Evolutionary conservation across 2,888 invertebrate genomes (phyloP).

Genomic region (Cryptocephalus primarius): DNA sequence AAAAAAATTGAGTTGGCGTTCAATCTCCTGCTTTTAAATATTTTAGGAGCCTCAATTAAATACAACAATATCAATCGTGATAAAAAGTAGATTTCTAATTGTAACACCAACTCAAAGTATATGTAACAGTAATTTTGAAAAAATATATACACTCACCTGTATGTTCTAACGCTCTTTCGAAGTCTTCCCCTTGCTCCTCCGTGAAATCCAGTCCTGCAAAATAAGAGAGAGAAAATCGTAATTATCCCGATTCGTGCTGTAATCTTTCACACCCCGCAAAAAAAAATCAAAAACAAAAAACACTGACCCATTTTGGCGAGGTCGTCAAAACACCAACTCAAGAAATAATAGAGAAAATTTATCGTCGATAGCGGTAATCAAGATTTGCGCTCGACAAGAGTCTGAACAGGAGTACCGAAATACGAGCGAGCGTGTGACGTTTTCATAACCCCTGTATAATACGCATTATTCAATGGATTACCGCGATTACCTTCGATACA

Average conservation of each 20-base stretch:
- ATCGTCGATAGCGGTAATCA: no score
- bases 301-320: conserved; percentile 21
- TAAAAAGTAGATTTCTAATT: no score
- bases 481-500: conserved; percentile 8
- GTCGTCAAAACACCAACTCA: no score
- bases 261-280: background rate
- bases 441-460: conserved; percentile 6
- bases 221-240: background rate
- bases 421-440: conserved; percentile 4
- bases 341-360: no score
- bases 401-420: background rate
- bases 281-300: background rate
- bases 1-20: no score
- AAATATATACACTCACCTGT: conserved; percentile 41
- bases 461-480: no score
- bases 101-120: no score
- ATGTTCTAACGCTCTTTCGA: conserved; percentile 59
- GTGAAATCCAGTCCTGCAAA: conserved; percentile 60
- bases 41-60: no score
- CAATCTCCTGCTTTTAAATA: no score
- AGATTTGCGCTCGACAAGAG: conserved; percentile 3
- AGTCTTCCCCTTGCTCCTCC: conserved; percentile 60
- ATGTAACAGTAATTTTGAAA: no score
- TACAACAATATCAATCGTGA: no score
- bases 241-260: background rate